These are phyloP conservation scores for Gallinago solitaria DNA, from an alignment of 2,797 vertebrate species.

Conservation along the genomic window DNA sequence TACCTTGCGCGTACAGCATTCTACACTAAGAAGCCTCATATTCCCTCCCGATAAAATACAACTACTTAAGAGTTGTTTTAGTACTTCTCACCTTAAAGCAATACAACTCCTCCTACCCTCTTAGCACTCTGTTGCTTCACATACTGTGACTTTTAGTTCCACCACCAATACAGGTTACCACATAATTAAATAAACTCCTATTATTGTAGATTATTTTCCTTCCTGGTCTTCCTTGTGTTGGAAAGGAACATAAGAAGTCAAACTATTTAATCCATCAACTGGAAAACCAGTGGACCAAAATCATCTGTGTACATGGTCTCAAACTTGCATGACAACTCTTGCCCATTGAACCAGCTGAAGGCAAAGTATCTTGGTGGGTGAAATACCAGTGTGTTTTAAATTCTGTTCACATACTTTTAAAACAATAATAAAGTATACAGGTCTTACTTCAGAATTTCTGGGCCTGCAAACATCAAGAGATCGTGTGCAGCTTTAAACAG, in stretches of 20 bases:
- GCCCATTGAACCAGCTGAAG: background rate
- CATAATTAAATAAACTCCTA: background rate
- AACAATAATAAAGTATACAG: background rate
- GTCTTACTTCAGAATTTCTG: conserved; percentile 89
- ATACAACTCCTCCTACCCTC: background rate
- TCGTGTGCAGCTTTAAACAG: conserved; percentile 93
- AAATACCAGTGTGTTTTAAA: background rate
- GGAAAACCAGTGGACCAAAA: background rate
- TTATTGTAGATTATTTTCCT: background rate
- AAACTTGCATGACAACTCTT: background rate
- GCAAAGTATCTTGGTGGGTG: background rate
- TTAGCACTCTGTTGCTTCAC: background rate
- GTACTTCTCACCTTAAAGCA: background rate
- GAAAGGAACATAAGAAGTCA: background rate
- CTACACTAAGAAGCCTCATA: background rate
- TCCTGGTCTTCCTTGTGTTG: background rate
- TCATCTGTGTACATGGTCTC: background rate
- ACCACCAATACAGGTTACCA: background rate
- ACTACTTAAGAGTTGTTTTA: background rate
- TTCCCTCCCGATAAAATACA: background rate
- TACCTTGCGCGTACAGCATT: background rate
- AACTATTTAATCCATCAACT: background rate
- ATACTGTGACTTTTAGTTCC: background rate
- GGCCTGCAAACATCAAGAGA: conserved; percentile 93
- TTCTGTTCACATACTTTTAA: background rate